A percentile compares a stretch with the other conserved stretches of the same genome.
Conservation (phyloP, 2,888 invertebrate genomes). For the Agrochola circellaris region DNA sequence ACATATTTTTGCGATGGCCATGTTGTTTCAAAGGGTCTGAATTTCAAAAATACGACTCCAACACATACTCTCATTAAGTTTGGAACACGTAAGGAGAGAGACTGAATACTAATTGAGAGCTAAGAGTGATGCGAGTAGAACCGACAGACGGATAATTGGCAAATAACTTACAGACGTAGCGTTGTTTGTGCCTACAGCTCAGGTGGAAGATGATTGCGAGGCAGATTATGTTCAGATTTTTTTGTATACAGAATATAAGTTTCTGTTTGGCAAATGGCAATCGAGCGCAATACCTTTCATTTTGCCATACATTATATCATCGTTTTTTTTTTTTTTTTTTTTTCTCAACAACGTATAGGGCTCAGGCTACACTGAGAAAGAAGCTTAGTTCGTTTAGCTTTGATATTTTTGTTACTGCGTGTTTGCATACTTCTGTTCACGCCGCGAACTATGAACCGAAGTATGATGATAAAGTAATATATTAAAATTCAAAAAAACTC, state of each 20-base stretch:
- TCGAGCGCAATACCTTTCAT: too few species aligned
- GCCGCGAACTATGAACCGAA: too few species aligned
- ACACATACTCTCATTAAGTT: constrained; percentile 88
- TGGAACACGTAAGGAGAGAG: constrained; percentile 87
- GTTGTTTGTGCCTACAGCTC: constrained; percentile 47
- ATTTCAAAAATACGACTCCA: constrained; percentile 87
- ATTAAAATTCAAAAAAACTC: too few species aligned
- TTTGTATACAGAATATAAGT: background rate
- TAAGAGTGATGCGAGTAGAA: constrained; percentile 74
- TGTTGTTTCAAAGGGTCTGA: constrained; percentile 85
- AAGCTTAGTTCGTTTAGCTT: too few species aligned
- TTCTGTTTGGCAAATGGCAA: background rate
- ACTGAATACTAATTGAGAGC: constrained; percentile 87
- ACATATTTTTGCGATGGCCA: constrained; percentile 87
- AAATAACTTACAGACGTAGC: constrained; percentile 49
- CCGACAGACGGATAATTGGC: constrained; percentile 69
- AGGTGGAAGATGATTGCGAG: constrained; percentile 13
- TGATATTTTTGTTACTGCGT: too few species aligned
- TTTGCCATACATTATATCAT: too few species aligned
- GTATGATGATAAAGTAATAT: too few species aligned
- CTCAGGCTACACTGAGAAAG: too few species aligned
- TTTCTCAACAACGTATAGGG: too few species aligned
- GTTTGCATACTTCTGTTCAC: too few species aligned
- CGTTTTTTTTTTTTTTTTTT: too few species aligned
- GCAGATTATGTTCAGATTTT: background rate